phyloP scores from a whole-genome alignment of 2,888 invertebrate genomes.

The Drosophila anomelani region DNA sequence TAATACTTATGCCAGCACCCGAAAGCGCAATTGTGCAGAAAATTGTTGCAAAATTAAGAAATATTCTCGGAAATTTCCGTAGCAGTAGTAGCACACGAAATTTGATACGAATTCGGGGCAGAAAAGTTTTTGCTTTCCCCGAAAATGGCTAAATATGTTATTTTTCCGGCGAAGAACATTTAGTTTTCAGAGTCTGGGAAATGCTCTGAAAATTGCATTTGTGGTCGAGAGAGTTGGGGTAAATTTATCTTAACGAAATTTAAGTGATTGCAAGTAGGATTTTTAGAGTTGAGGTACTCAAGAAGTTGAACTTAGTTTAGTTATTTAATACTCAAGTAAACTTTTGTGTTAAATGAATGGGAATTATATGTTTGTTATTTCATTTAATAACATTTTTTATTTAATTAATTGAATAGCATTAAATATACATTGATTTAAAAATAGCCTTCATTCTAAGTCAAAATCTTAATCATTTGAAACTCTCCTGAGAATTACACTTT shows the following conservation, averaged over 20 bases:
- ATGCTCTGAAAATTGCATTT: background rate
- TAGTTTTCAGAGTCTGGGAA: background rate
- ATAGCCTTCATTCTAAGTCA: background rate
- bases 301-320: background rate
- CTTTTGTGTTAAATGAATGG: no score
- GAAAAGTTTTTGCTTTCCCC: conserved; percentile 5
- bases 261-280: background rate
- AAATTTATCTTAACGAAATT: conserved; percentile 1
- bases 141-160: conserved; percentile 13
- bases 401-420: no score
- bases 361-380: no score
- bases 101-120: conserved; percentile 15
- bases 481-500: background rate
- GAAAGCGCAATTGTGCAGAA: conserved; percentile 32
- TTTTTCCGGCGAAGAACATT: conserved; percentile 7
- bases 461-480: background rate
- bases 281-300: background rate
- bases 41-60: conserved; percentile 40
- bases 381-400: no score
- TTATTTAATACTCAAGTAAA: no score
- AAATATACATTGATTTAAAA: background rate
- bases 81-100: conserved; percentile 3
- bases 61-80: conserved; percentile 20
- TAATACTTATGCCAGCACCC: conserved; percentile 15
- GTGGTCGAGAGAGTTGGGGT: background rate